These are phyloP conservation scores for Anolis apletophallus DNA, from an alignment of 2,797 vertebrate species.

Conservation along the genomic window DNA sequence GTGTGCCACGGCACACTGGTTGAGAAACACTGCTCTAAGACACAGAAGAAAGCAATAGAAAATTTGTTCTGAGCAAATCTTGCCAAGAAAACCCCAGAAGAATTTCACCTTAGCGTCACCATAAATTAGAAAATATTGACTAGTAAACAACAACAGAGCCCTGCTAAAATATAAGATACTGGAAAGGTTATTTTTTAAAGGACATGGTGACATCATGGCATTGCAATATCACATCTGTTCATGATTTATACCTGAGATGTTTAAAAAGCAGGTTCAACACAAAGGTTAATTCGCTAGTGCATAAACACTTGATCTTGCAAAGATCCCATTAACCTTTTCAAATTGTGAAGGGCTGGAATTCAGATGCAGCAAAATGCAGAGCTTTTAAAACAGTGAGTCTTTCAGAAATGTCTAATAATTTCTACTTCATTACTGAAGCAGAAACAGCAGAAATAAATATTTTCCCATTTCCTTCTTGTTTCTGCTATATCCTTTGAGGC, in stretches of 20 bases:
- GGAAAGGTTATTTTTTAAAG: neutral
- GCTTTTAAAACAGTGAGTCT: slow-evolving; percentile 47
- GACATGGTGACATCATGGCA: neutral
- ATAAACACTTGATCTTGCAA: slow-evolving; percentile 66
- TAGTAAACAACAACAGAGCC: too few relatives aligned
- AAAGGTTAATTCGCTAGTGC: slow-evolving; percentile 67
- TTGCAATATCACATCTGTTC: slow-evolving; percentile 30
- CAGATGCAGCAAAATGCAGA: slow-evolving; percentile 52
- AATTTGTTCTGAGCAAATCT: too few relatives aligned
- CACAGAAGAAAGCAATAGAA: too few relatives aligned
- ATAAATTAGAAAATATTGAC: too few relatives aligned
- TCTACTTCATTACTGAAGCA: slow-evolving; percentile 8
- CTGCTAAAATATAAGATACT: neutral
- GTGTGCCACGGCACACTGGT: too few relatives aligned
- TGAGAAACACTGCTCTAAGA: too few relatives aligned
- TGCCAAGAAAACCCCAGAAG: too few relatives aligned
- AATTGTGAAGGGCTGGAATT: slow-evolving; percentile 35
- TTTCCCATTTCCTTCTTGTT: slow-evolving; percentile 40
- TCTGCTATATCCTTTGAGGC: slow-evolving; percentile 5
- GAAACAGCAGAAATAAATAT: slow-evolving; percentile 40
- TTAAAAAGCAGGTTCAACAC: slow-evolving; percentile 9
- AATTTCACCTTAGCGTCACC: too few relatives aligned
- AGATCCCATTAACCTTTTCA: slow-evolving; percentile 71
- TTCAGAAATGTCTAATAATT: neutral
- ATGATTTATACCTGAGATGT: slow-evolving; percentile 53